Evolutionary conservation across 2,888 invertebrate species (phyloP), one percentile per base, ranked within the genome.

Genomic region (Charanyca ferruginea): DNA sequence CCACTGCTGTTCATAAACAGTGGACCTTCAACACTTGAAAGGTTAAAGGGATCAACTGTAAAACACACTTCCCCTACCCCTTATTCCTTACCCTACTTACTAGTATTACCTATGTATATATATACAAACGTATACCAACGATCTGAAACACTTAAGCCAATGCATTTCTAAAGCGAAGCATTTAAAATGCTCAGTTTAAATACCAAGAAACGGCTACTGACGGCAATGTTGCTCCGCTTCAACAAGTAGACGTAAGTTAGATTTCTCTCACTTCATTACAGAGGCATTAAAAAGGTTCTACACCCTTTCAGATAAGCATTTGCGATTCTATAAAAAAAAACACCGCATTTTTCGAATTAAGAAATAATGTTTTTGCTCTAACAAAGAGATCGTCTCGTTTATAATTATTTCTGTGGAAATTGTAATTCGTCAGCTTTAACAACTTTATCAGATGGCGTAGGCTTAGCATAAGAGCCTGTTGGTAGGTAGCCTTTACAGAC

Each of bases 131-230:
- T 44, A 48, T 35, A 44, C 48, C 16, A 32, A 55, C 58, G 49
- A 51, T 58, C 55, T 45, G 9, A 45, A 67, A 62, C 63, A 60
- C 58, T 59, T 49, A 57, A 76, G 77, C 55, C 59, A 67, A 75
- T 72, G 73, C 55, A 68, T 60, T 76, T 68, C 58, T 68, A 42
- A 53, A 77, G 35, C 41, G 52, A 48, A 57, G 20, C 47, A 57
- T 74, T 60, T 74, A 53, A 65, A 74, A 72, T 48, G 74, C 60
- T 52, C 44, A n/a, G 44, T 71, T 77, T 66, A 77, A 66, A 61
- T 41, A 60, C 35, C 25, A n/a, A 16, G 35, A 13, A 53, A 48
- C 20, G 16, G 38, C 23, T 48, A 60, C 57, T 59, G 59, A 55
- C 54, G 41, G 48, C 25, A 7, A 35, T 42, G 35, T 42, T 28